Base-by-base conservation (phyloP, 2,113 vertebrate genomes). In the Chloropsis cyanopogon region DNA sequence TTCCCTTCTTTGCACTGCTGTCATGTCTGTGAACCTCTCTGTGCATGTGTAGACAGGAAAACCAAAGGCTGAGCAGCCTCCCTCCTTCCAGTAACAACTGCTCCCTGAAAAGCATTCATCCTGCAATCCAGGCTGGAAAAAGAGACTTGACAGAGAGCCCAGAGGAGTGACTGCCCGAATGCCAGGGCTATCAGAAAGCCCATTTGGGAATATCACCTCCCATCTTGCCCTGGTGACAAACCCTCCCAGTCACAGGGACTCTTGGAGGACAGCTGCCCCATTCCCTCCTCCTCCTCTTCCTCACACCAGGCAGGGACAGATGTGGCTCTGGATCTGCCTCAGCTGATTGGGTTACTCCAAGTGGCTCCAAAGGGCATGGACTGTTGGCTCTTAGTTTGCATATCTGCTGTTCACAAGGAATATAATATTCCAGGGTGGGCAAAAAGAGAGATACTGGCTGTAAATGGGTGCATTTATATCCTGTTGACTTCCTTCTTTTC, bases 231-330 rank as follows among this genome's bases (percentile, higher is more conserved):
- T 7, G 2, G 57, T 44, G 64, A 29, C 68, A 76, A 89, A 68
- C 23, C 70, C 57, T 29, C 28, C 61, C 63, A 5, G 26, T 4
- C 31, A 14, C 71, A 78, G 73, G 2, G 5, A 88, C 59, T 57
- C 66, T 53, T 22, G 39, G n/a, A 35, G 86, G 59, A 96, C 96
- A 97, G 95, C 95, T 97, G 96, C 75, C 76, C 77, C 91, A 82
- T 91, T 97, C 93, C 90, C 83, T 44, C 63, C 65, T 85, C 31
- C 28, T 86, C 20, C 56, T 78, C 61, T 69, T 76, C 73, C 70
- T 61, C 53, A 21, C 0, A 2, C 66, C 91, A 95, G 75, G 82
- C 82, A 92, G 88, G 91, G 87, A 93, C 96, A 97, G 95, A 97
- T 94, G 91, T 96, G 89, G 77, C 81, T 82, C 82, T 93, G 82